Percentiles rank a stretch among this genome's conserved stretches.
These are phyloP conservation scores for Delphinus delphis DNA, from an alignment of 2,113 vertebrate species.

Conservation along the genomic window DNA sequence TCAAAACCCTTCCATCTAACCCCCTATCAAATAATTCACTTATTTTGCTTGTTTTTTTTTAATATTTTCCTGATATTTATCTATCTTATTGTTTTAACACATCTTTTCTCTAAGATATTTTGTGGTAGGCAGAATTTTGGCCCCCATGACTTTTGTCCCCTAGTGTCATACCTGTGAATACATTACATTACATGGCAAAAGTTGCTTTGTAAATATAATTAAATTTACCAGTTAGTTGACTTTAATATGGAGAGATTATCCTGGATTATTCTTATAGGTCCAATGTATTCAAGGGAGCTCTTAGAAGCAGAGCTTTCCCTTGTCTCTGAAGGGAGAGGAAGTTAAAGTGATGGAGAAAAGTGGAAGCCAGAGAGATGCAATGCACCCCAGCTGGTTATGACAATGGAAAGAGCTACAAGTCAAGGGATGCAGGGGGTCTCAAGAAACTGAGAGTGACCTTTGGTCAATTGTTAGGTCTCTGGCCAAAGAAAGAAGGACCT, in stretches of 20 bases:
- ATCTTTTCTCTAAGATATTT: background rate
- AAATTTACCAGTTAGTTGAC: background rate
- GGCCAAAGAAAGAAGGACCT: background rate
- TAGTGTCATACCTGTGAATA: background rate
- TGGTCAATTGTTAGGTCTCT: background rate
- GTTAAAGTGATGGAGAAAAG: background rate
- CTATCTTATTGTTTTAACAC: background rate
- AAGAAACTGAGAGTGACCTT: background rate
- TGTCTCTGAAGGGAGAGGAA: background rate
- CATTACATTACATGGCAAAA: background rate
- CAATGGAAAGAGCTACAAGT: background rate
- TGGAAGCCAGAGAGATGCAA: background rate
- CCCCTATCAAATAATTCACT: background rate
- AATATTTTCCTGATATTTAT: background rate
- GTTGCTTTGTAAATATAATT: background rate
- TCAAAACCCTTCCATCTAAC: background rate
- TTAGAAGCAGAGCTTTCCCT: background rate
- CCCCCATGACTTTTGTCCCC: no score
- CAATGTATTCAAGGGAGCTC: background rate
- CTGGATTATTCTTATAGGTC: background rate
- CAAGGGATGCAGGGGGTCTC: background rate
- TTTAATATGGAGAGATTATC: background rate
- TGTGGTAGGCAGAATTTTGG: background rate
- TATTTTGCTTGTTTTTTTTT: background rate
- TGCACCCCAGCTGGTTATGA: rapidly evolving